Conservation (phyloP, 2,797 vertebrate genomes). For the Crypturellus tataupa region DNA sequence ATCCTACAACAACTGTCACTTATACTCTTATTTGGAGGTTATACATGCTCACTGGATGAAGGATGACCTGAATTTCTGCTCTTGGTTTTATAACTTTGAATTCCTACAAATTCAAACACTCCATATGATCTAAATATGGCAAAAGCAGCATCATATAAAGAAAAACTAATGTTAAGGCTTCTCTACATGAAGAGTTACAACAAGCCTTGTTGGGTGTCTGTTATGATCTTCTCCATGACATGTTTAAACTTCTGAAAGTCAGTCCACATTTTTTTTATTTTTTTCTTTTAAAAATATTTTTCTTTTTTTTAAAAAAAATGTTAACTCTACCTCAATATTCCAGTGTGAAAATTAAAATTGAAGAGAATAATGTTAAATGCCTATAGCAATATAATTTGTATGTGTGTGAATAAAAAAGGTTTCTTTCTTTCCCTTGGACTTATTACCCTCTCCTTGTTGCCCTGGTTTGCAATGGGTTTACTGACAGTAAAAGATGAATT, state of each 20-base stretch:
- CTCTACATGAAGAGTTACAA: not conserved
- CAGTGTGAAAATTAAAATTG: not conserved
- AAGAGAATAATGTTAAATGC: not conserved
- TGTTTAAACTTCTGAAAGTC: not conserved
- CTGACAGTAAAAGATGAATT: not conserved
- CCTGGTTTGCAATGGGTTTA: not conserved
- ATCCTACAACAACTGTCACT: conserved; percentile 44
- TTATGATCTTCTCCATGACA: not conserved
- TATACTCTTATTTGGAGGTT: conserved; percentile 6
- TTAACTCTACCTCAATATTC: not conserved
- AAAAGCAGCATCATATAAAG: not conserved
- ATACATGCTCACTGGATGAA: not conserved
- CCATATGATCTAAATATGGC: not conserved
- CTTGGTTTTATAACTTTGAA: not conserved
- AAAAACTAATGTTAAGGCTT: not conserved
- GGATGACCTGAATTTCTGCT: conserved; percentile 31
- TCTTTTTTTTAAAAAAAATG: not conserved
- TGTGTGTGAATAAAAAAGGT: not conserved
- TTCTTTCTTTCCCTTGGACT: not conserved
- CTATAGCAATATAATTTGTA: not conserved
- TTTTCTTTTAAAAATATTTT: not conserved
- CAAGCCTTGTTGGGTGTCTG: not conserved
- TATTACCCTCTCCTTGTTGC: not conserved
- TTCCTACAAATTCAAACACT: not conserved
- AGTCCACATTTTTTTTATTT: not conserved